A percentile compares a stretch with the other conserved stretches of the same genome.
These are phyloP conservation scores for Cheirogaleus medius DNA, from an alignment of 2,113 vertebrate genomes.

Conservation along the genomic window DNA sequence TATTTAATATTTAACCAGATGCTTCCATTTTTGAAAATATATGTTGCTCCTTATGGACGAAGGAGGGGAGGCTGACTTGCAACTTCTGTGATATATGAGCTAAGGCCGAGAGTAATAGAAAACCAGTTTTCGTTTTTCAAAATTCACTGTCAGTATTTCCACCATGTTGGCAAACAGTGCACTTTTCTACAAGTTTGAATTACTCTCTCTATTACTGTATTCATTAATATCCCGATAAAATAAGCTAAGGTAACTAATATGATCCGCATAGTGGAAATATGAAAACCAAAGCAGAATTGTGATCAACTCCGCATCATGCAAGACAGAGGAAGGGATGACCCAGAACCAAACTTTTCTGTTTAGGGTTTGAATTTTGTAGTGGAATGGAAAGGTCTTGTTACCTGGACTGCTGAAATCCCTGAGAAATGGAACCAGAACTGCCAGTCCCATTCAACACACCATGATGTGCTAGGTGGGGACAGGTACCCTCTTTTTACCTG, in stretches of 20 bases:
- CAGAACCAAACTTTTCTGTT: neutral
- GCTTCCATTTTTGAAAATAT: conserved; percentile 68
- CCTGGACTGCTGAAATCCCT: neutral
- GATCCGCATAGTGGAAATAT: neutral
- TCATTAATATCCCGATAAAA: neutral
- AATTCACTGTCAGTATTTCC: neutral
- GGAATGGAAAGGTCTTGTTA: neutral
- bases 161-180: neutral
- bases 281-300: neutral
- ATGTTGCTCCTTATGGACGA: conserved; percentile 26
- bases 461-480: fast-evolving
- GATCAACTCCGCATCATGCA: fast-evolving
- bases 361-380: neutral
- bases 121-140: neutral
- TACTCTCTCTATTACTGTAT: no score
- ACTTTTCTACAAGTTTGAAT: neutral
- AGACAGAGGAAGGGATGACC: neutral
- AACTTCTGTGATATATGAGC: neutral
- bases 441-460: fast-evolving
- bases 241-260: neutral
- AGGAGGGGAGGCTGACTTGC: conserved; percentile 18
- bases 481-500: no score
- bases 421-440: neutral
- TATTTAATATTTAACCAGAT: conserved; percentile 75
- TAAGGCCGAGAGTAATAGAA: neutral